Percentiles rank a stretch among this genome's conserved stretches.
These are phyloP conservation scores for Laspeyria flexula DNA, from an alignment of 2,888 invertebrate genomes.

Conservation along the genomic window DNA sequence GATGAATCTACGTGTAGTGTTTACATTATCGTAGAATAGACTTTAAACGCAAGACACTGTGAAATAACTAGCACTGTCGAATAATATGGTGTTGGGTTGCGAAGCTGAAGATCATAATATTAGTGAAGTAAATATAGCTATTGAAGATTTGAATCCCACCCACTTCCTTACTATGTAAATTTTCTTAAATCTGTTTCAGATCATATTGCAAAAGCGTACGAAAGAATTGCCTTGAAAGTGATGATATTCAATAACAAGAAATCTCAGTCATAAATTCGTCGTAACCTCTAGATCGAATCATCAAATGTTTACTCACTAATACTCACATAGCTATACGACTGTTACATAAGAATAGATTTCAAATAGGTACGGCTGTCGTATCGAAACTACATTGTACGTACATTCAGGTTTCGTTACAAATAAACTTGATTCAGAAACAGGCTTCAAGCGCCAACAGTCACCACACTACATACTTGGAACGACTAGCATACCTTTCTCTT, in stretches of 20 bases:
- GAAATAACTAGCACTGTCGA: too few relatives aligned
- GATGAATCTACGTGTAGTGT: too few relatives aligned
- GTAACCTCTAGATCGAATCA: background rate
- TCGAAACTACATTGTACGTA: conserved; percentile 14
- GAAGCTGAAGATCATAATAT: too few relatives aligned
- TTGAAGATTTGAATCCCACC: too few relatives aligned
- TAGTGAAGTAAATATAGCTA: too few relatives aligned
- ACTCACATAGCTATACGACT: background rate
- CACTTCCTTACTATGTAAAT: too few relatives aligned
- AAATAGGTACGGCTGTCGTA: conserved; percentile 3
- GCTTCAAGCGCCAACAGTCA: conserved; percentile 38
- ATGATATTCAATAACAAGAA: background rate
- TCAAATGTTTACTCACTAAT: background rate
- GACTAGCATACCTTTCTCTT: conserved; percentile 69
- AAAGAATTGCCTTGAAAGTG: too few relatives aligned
- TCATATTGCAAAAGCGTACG: too few relatives aligned
- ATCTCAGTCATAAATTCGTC: background rate
- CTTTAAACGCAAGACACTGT: too few relatives aligned
- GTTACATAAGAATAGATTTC: conserved; percentile 16
- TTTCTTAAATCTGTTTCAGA: too few relatives aligned
- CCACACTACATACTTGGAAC: conserved; percentile 41
- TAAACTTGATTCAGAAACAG: conserved; percentile 55
- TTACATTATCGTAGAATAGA: too few relatives aligned
- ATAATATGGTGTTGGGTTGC: too few relatives aligned
- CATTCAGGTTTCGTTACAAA: conserved; percentile 34